phyloP scores from a whole-genome alignment of 2,797 vertebrate species.

The Tenualosa ilisha region DNA sequence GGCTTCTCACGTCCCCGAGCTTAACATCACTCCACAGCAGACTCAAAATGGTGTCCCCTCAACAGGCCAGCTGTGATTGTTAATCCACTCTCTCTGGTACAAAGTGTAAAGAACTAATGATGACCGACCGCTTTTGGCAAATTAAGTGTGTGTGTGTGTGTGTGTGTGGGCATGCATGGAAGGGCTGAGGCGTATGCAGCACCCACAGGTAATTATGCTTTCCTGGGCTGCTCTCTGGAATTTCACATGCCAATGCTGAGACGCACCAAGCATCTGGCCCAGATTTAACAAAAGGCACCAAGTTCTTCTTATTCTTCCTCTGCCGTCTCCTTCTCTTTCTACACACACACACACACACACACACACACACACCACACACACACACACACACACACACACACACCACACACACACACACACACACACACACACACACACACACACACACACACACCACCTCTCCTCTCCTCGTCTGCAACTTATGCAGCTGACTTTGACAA shows the following conservation, averaged over 20 bases:
- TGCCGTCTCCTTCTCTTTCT: background rate
- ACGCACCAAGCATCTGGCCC: constrained; percentile 48
- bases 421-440: too few relatives aligned
- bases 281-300: constrained; percentile 39
- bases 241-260: constrained; percentile 34
- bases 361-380: too few relatives aligned
- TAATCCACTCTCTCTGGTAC: background rate
- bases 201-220: constrained; percentile 30
- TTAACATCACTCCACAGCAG: background rate
- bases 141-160: constrained; percentile 1
- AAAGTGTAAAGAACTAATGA: constrained; percentile 17
- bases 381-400: too few relatives aligned
- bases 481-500: constrained; percentile 13
- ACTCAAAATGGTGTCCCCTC: constrained; percentile 4
- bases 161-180: background rate
- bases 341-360: background rate
- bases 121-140: constrained; percentile 10
- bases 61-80: constrained; percentile 12
- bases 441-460: background rate
- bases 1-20: background rate
- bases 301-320: background rate
- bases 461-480: background rate
- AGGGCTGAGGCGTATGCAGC: background rate
- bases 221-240: constrained; percentile 34
- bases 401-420: background rate